Evolutionary conservation across 2,888 invertebrate genomes (phyloP), one percentile per base, ranked within the genome.

Genomic region (Calameuta idolon): DNA sequence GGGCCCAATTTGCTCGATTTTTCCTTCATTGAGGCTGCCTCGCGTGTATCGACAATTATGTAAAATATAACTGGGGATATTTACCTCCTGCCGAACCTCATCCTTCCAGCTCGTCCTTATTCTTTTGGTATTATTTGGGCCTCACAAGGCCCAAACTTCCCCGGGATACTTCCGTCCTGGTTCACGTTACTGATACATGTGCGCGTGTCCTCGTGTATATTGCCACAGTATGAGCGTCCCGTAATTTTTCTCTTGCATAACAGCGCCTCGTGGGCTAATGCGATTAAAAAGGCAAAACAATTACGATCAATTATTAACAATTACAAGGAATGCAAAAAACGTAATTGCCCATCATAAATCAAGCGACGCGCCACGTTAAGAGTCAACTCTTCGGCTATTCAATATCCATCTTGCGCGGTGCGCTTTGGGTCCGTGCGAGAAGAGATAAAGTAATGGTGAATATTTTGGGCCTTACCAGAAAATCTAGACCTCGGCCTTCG

Each of bases 281-380:
- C 88, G 88, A 89, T 89, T 87, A 88, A 90, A 89, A 89, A 89
- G 87, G 85, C 88, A 88, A 86, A 87, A 87, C 86, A 88, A 89
- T 89, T 89, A 88, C 87, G 87, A 87, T 89, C 89, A 89, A 90
- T 90, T 90, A 90, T 90, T 87, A 89, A 88, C 89, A 88, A 90
- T 90, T 90, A 90, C 89, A 85, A 86, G 87, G 86, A 82, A 85
- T 81, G 85, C 84, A 89, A 90, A 89, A 89, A 90, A 81, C 82
- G 83, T 90, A 90, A 90, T 90, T 89, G 89, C 85, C 86, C 81
- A 82, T 84, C 87, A 90, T 90, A 89, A 89, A 90, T 90, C 90
- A 90, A 88, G 83, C 79, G 81, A 81, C 79, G 71, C 15, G 31
- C 12, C 71, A 15, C 31, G 71, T 71, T 71, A 23, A 55, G 23